phyloP scores from a whole-genome alignment of 2,113 vertebrate species.

The Ictidomys tridecemlineatus region DNA sequence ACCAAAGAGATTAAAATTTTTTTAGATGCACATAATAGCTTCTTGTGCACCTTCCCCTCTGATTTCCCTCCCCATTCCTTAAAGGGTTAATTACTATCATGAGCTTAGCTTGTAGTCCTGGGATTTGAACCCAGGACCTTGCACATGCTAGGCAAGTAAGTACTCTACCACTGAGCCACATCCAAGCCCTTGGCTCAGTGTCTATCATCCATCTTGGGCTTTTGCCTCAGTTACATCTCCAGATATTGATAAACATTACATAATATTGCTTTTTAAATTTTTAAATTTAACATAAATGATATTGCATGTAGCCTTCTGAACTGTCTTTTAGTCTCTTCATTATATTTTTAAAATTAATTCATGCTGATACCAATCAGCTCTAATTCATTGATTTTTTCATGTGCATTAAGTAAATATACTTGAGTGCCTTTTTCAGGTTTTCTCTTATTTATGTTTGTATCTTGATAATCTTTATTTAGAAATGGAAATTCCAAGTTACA shows the following conservation, averaged over 20 bases:
- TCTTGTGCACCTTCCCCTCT: neutral
- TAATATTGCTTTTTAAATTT: conserved; percentile 21
- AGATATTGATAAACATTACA: neutral
- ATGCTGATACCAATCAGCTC: neutral
- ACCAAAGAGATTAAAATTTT: neutral
- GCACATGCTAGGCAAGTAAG: no score
- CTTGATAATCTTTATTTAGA: neutral
- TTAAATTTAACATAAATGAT: neutral
- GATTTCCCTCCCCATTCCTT: neutral
- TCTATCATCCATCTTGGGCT: neutral
- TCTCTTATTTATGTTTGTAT: neutral
- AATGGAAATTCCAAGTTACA: neutral
- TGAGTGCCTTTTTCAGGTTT: neutral
- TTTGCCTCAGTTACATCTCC: neutral
- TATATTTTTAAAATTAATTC: conserved; percentile 21
- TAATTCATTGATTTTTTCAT: neutral
- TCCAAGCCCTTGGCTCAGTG: neutral
- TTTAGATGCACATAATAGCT: neutral
- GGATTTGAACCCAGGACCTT: no score
- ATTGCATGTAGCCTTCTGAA: neutral
- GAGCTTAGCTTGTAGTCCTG: neutral
- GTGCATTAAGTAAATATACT: neutral
- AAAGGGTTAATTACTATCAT: neutral
- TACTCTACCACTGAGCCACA: no score
- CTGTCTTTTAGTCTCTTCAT: neutral